Evolutionary conservation across 2,113 vertebrate genomes (phyloP).

Genomic region (Carassius gibelio): DNA sequence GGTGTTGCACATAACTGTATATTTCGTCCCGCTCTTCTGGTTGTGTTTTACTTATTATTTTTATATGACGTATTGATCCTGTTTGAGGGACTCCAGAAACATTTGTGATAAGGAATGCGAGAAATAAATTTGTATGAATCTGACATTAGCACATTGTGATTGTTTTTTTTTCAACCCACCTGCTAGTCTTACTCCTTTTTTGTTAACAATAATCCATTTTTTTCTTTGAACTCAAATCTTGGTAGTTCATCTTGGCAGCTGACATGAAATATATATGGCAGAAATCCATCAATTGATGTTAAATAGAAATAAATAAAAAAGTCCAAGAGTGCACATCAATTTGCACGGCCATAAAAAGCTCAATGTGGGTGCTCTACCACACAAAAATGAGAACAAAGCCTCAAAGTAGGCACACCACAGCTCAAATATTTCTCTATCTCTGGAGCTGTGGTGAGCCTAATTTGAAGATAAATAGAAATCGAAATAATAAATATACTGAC

Average conservation of each 20-base stretch:
- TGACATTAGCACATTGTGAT: background rate
- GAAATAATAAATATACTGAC: too few relatives aligned
- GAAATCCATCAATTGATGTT: too few relatives aligned
- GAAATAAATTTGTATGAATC: background rate
- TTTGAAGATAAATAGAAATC: too few relatives aligned
- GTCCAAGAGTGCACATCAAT: too few relatives aligned
- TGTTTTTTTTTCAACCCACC: background rate
- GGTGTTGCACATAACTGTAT: conserved; percentile 33
- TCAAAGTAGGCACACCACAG: too few relatives aligned
- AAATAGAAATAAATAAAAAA: too few relatives aligned
- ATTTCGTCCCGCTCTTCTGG: conserved; percentile 10
- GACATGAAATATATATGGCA: background rate
- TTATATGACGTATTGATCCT: background rate
- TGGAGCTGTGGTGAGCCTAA: too few relatives aligned
- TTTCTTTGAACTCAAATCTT: background rate
- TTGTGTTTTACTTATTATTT: conserved; percentile 16
- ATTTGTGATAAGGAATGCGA: conserved; percentile 6
- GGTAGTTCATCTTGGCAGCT: background rate
- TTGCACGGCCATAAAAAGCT: too few relatives aligned
- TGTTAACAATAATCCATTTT: background rate
- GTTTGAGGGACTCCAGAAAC: background rate
- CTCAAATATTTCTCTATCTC: too few relatives aligned
- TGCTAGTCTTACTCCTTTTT: too few relatives aligned
- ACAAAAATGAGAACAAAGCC: too few relatives aligned
- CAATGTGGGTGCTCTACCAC: too few relatives aligned